These are phyloP conservation scores for Ciconia stormi DNA, from an alignment of 2,113 vertebrate genomes.

Conservation along the genomic window DNA sequence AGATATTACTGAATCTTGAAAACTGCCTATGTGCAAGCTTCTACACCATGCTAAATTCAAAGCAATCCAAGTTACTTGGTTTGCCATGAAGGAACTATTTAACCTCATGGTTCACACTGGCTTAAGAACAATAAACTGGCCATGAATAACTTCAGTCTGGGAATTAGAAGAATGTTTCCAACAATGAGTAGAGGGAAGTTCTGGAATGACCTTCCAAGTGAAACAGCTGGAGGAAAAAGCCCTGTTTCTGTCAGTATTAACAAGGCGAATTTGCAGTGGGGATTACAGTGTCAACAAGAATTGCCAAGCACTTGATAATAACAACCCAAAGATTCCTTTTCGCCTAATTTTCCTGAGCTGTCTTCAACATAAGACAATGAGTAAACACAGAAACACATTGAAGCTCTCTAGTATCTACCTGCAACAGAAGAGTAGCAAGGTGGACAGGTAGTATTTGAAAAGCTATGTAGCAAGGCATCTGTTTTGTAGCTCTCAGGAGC, in stretches of 20 bases:
- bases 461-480: neutral
- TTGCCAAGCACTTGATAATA: neutral
- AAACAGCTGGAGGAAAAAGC: conserved; percentile 15
- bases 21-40: neutral
- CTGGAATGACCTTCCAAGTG: neutral
- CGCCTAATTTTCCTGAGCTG: neutral
- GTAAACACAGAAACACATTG: neutral
- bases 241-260: neutral
- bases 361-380: neutral
- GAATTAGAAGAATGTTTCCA: conserved; percentile 44
- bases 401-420: neutral
- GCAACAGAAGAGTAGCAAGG: neutral
- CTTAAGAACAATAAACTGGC: conserved; percentile 11
- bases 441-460: neutral
- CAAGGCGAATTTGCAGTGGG: neutral
- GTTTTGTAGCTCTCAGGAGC: neutral
- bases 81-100: neutral
- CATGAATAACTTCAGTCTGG: conserved; percentile 19
- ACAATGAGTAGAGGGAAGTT: neutral
- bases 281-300: neutral
- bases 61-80: neutral
- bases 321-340: neutral
- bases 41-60: neutral
- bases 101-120: neutral
- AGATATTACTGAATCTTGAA: neutral